Conservation (phyloP, 2,113 vertebrate species). For the Malaclemys terrapin region DNA sequence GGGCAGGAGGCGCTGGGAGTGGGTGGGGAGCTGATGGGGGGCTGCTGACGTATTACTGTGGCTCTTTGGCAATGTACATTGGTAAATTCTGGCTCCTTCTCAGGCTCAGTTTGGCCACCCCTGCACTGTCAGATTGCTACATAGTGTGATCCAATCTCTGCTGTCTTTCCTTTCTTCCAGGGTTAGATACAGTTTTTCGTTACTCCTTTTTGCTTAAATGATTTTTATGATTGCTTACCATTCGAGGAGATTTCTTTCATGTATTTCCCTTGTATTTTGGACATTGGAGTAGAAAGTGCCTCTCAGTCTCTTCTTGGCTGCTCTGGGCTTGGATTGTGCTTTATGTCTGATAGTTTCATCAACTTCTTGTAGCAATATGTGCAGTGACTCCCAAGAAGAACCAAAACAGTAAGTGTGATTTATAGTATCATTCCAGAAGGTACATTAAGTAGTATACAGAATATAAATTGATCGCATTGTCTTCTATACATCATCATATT, state of each 20-base stretch:
- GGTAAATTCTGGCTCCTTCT: too few relatives aligned
- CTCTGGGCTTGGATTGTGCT: neutral
- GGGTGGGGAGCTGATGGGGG: too few relatives aligned
- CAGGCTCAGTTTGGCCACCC: too few relatives aligned
- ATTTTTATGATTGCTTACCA: neutral
- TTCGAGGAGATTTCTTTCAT: neutral
- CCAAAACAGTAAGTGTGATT: conserved; percentile 46
- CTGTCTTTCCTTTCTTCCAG: neutral
- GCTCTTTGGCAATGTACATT: too few relatives aligned
- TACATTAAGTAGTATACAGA: conserved; percentile 10
- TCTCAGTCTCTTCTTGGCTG: neutral
- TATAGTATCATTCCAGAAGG: conserved; percentile 38
- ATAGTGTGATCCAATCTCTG: neutral
- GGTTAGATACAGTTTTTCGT: neutral
- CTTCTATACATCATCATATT: conserved; percentile 37
- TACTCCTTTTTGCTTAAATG: neutral
- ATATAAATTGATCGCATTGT: conserved; percentile 54
- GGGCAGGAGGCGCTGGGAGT: too few relatives aligned
- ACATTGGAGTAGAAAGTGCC: neutral
- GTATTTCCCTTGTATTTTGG: neutral
- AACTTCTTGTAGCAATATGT: neutral
- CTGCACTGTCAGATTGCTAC: neutral
- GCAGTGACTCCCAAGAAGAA: neutral
- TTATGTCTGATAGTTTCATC: neutral
- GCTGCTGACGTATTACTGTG: too few relatives aligned